phyloP scores from a whole-genome alignment of 2,797 vertebrate species.

The Sebastes cheni region DNA sequence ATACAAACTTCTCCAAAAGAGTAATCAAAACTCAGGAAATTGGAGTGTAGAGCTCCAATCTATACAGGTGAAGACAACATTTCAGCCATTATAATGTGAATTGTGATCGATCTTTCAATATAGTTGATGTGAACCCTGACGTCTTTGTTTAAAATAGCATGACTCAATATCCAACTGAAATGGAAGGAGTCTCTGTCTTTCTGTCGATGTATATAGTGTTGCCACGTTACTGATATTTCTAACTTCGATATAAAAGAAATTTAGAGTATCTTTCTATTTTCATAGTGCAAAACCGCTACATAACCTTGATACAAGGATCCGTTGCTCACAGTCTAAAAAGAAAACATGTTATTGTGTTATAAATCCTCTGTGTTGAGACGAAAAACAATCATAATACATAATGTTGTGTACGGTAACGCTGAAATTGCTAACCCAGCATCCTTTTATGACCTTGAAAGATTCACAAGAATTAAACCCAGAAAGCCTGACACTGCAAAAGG shows the following conservation, averaged over 20 bases:
- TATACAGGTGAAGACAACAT: constrained; percentile 33
- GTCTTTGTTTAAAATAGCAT: constrained; percentile 17
- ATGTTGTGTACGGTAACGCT: neutral
- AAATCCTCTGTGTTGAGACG: neutral
- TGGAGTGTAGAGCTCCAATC: neutral
- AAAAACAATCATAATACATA: neutral
- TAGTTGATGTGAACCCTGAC: constrained; percentile 15
- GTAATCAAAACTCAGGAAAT: constrained; percentile 56
- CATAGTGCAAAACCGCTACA: neutral
- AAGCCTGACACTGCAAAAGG: constrained; percentile 56
- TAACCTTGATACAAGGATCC: neutral
- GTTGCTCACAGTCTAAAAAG: neutral
- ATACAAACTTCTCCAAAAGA: constrained; percentile 58
- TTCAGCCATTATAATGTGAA: constrained; percentile 26
- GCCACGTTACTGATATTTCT: too few relatives aligned
- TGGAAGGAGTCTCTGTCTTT: neutral
- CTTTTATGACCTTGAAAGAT: constrained; percentile 21
- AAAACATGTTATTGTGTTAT: neutral
- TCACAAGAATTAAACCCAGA: constrained; percentile 34
- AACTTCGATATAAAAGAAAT: neutral
- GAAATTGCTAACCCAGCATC: constrained; percentile 8
- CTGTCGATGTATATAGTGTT: neutral
- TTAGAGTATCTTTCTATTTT: neutral
- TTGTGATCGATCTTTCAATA: constrained; percentile 45
- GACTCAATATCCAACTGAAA: constrained; percentile 7